phyloP scores from a whole-genome alignment of 2,888 invertebrate species.

The Chesias legatella region DNA sequence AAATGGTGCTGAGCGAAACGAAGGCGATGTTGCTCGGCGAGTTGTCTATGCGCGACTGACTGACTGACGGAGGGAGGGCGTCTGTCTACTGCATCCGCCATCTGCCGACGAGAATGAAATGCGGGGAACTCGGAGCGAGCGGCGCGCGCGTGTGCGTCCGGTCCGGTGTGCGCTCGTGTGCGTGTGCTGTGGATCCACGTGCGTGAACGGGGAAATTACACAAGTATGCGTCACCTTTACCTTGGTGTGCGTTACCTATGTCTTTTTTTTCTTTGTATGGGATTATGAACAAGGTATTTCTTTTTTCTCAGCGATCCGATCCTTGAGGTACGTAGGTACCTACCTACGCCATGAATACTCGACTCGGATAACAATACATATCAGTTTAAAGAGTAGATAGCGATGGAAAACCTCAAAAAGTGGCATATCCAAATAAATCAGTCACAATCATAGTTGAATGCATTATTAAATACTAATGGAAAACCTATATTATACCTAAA shows the following conservation, averaged over 20 bases:
- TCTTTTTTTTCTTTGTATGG: slow-evolving; percentile 66
- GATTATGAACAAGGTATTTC: slow-evolving; percentile 69
- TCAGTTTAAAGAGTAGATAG: too few species aligned
- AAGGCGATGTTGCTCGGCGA: slow-evolving; percentile 65
- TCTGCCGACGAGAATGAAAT: slow-evolving; percentile 79
- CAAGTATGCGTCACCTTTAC: slow-evolving; percentile 48
- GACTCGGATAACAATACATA: too few species aligned
- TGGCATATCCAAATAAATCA: too few species aligned
- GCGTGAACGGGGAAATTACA: slow-evolving; percentile 49
- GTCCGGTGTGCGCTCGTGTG: slow-evolving; percentile 39
- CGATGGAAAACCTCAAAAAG: too few species aligned
- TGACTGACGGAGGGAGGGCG: slow-evolving; percentile 67
- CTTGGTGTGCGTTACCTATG: slow-evolving; percentile 61
- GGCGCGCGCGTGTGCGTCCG: slow-evolving; percentile 48
- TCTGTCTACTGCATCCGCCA: slow-evolving; percentile 74
- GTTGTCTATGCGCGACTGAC: slow-evolving; percentile 80
- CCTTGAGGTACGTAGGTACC: slow-evolving; percentile 35
- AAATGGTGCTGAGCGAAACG: slow-evolving; percentile 72
- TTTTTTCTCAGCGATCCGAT: slow-evolving; percentile 51
- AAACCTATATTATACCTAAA: too few species aligned
- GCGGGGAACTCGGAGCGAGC: slow-evolving; percentile 61
- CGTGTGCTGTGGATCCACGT: slow-evolving; percentile 35
- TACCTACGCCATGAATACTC: slow-evolving; percentile 30
- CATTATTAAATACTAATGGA: too few species aligned
- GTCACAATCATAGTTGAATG: too few species aligned